Conservation (phyloP, 2,113 vertebrate species). For the Pogona vitticeps region DNA sequence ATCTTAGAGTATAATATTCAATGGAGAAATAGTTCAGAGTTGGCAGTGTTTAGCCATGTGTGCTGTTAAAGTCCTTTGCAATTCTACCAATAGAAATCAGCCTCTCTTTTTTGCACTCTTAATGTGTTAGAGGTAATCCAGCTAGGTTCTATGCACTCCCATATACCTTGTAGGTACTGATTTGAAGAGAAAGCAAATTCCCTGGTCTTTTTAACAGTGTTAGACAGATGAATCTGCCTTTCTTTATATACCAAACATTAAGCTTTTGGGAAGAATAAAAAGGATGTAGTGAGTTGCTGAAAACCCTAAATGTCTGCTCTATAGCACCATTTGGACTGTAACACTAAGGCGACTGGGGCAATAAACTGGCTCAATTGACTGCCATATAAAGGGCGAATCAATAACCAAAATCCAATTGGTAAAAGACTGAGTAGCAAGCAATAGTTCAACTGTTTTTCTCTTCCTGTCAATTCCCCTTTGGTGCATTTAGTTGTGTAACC, state of each 20-base stretch:
- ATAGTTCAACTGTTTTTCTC: too few species aligned
- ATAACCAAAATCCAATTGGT: background rate
- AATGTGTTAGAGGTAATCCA: background rate
- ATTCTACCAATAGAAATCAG: background rate
- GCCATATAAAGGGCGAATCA: background rate
- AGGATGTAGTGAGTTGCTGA: background rate
- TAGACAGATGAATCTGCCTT: slow-evolving; percentile 51
- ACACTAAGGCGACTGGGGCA: slow-evolving; percentile 3
- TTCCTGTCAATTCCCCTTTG: too few species aligned
- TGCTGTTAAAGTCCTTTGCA: background rate
- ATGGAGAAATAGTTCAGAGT: background rate
- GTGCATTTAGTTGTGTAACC: too few species aligned
- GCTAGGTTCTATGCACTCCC: background rate
- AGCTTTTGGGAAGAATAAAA: slow-evolving; percentile 13
- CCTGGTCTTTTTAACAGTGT: slow-evolving; percentile 28
- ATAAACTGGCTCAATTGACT: background rate
- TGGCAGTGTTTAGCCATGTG: background rate
- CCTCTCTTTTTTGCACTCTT: background rate
- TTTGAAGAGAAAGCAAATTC: slow-evolving; percentile 7
- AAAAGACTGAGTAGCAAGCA: too few species aligned
- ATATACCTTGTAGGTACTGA: fast-evolving
- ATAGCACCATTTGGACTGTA: background rate
- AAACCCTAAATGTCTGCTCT: background rate
- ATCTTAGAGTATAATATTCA: background rate
- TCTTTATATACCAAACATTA: slow-evolving; percentile 17